Evolutionary conservation across 2,888 invertebrate genomes (phyloP), one percentile per base, ranked within the genome.

Genomic region (Diadegma fenestrale): DNA sequence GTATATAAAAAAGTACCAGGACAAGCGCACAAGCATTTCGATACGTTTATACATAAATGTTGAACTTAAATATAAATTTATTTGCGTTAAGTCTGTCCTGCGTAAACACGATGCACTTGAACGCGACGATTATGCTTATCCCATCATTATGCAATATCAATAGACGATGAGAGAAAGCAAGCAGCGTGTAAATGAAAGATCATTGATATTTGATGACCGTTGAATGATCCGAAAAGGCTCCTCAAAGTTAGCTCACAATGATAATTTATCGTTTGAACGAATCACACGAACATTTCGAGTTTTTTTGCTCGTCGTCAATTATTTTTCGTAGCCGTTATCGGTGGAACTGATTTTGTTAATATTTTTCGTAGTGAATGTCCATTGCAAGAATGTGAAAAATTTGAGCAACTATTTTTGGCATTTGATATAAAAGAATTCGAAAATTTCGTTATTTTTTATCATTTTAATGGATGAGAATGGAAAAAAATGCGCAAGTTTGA

Each of bases 111-210:
- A n/a, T 33, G 33, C 72, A 77, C 37, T 66, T 58, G 58, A 82
- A 73, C 4, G 72, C 58, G 45, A 64, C 45, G 72, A 82, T 78
- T 78, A 58, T 68, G 37, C n/a, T n/a, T 78, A 82, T 73, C 77
- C 43, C 37, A 66, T 73, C 68, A 58, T 78, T 73, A 78, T 78
- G 82, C 82, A 82, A 78, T n/a, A 8, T n/a, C 26, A 78, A 77
- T 71, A 61, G 33, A 43, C 58, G 19, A 17, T 26, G 64, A 41
- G 26, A 77, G 63, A 81, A 71, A 43, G 30, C 19, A 37, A 43
- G n/a, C 19, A 48, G 48, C 26, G 45, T 30, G 30, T 14, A 22
- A 72, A 68, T 64, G 64, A 72, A 66, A 66, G 22, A 48, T 61
- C 61, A 81, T 81, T 69, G 19, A 41, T 19, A 22, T 69, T 51